Conservation (phyloP, 2,113 vertebrate genomes). For the Clarias macrocephalus region DNA sequence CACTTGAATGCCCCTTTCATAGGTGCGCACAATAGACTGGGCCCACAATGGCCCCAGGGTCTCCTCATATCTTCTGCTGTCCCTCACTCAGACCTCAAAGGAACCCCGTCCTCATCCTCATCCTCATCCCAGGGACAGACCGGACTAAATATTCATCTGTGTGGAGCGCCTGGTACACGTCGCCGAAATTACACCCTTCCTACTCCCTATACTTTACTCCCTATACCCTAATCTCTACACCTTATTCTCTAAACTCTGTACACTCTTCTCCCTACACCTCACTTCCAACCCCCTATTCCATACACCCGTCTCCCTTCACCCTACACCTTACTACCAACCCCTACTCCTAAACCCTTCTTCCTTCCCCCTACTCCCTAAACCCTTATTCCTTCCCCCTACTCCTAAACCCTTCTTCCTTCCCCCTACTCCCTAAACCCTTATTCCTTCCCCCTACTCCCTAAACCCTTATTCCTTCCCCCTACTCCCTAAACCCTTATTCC, state of each 20-base stretch:
- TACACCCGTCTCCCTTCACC: not conserved
- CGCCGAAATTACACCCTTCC: not conserved
- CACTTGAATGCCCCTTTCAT: slow-evolving; percentile 78
- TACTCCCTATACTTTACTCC: not conserved
- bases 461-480: not conserved
- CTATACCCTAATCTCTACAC: not conserved
- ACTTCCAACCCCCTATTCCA: not conserved
- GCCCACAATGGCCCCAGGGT: slow-evolving; percentile 69
- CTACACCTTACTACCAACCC: not conserved
- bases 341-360: not conserved
- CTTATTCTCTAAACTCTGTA: not conserved
- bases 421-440: not conserved
- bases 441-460: not conserved
- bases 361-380: not conserved
- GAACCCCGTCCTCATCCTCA: slow-evolving; percentile 56
- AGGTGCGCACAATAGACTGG: slow-evolving; percentile 65
- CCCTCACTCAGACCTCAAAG: slow-evolving; percentile 64
- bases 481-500: too few species aligned
- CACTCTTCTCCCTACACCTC: not conserved
- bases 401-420: not conserved
- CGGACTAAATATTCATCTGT: slow-evolving; percentile 17
- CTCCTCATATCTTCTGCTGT: slow-evolving; percentile 68
- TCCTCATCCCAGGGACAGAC: slow-evolving; percentile 45
- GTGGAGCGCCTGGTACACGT: not conserved
- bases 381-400: not conserved